Evolutionary conservation across 2,113 vertebrate genomes (phyloP).

Genomic region (Eublepharis macularius): DNA sequence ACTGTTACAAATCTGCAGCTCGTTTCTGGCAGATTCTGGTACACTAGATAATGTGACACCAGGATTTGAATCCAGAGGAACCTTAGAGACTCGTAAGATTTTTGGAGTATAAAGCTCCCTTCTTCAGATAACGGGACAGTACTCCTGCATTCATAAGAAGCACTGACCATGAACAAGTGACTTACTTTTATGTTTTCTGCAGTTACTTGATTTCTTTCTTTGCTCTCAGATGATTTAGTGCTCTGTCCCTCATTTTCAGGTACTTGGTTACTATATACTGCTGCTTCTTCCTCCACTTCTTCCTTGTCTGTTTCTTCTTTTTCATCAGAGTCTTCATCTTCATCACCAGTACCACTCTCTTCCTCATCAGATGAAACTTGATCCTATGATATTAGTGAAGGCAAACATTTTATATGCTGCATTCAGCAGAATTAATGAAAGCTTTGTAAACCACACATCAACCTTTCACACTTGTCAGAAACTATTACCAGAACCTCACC

Average conservation of each 20-base stretch:
- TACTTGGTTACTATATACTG: neutral
- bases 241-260: neutral
- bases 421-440: neutral
- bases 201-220: neutral
- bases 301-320: neutral
- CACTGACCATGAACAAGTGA: neutral
- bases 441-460: neutral
- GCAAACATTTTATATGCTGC: slow-evolving; percentile 40
- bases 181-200: slow-evolving; percentile 57
- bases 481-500: neutral
- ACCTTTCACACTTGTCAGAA: neutral
- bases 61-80: too few species aligned
- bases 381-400: slow-evolving; percentile 67
- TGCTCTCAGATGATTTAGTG: slow-evolving; percentile 25
- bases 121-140: neutral
- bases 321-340: neutral
- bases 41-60: too few species aligned
- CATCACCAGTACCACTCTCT: slow-evolving; percentile 40
- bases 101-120: too few species aligned
- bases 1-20: neutral
- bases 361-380: slow-evolving; percentile 39
- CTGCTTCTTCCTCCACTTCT: neutral
- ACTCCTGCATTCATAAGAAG: slow-evolving; percentile 1
- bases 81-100: too few species aligned
- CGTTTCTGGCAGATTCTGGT: neutral